Evolutionary conservation across 2,113 vertebrate genomes (phyloP).

Genomic region (Agelaius phoeniceus): DNA sequence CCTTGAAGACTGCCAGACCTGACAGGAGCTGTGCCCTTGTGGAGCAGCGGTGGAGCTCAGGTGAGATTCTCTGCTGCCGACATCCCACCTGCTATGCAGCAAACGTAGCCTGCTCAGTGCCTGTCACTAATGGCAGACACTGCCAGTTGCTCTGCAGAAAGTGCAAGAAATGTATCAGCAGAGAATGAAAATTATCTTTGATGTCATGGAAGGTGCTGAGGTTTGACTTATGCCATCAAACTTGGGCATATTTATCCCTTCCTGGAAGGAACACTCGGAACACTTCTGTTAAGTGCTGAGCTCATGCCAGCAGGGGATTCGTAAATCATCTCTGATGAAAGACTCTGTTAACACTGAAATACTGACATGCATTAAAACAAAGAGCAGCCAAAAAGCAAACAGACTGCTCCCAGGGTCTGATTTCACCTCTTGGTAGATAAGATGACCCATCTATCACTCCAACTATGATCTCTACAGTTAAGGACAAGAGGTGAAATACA

Average conservation of each 20-base stretch:
- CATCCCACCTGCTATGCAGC: not conserved
- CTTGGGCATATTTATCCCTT: constrained; percentile 28
- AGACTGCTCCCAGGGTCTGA: not conserved
- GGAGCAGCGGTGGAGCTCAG: not conserved
- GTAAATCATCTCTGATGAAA: constrained; percentile 1
- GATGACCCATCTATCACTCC: not conserved
- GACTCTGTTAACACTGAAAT: not conserved
- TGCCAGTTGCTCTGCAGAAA: not conserved
- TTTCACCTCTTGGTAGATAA: not conserved
- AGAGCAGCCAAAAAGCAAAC: not conserved
- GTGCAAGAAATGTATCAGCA: not conserved
- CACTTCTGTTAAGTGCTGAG: constrained; percentile 34
- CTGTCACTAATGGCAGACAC: not conserved
- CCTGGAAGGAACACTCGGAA: constrained; percentile 8
- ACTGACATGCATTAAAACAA: not conserved
- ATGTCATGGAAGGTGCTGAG: not conserved
- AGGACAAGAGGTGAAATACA: not conserved
- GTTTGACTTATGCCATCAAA: constrained; percentile 15
- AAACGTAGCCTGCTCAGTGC: not conserved
- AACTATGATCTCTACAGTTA: not conserved
- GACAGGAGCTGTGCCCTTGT: not conserved
- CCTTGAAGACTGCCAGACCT: not conserved
- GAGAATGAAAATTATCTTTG: not conserved
- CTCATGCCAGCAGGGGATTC: not conserved
- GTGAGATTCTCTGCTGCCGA: not conserved